Conservation (phyloP, 1,140 invertebrate genomes). For the Sitophilus oryzae region DNA sequence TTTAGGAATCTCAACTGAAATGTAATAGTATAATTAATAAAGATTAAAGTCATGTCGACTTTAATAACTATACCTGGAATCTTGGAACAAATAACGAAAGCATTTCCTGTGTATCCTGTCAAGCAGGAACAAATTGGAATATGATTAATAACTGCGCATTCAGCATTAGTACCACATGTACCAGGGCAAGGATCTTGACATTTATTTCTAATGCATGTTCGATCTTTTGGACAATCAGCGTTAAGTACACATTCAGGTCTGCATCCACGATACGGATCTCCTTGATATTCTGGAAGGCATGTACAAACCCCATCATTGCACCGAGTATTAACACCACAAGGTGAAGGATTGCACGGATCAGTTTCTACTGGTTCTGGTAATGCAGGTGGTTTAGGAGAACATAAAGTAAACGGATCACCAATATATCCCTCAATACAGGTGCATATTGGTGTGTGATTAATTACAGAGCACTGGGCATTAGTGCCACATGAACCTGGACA, state of each 20-base stretch:
- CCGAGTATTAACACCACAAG: constrained; percentile 46
- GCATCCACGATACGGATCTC: constrained; percentile 51
- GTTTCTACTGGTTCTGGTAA: constrained; percentile 25
- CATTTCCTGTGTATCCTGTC: constrained; percentile 55
- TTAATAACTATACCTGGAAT: constrained; percentile 47
- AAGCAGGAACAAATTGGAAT: constrained; percentile 64
- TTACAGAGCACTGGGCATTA: constrained; percentile 54
- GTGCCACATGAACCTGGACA: constrained; percentile 64
- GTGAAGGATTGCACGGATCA: constrained; percentile 47
- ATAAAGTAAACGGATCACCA: constrained; percentile 64
- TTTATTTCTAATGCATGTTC: constrained; percentile 56
- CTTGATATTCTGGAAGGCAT: constrained; percentile 48
- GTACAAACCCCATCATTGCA: constrained; percentile 47
- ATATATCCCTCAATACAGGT: constrained; percentile 59
- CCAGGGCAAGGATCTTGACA: constrained; percentile 62
- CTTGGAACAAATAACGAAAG: constrained; percentile 56
- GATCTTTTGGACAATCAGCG: constrained; percentile 59
- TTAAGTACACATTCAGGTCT: constrained; percentile 63
- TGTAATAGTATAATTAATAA: constrained; percentile 35
- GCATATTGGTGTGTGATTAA: constrained; percentile 59
- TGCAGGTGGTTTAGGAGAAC: constrained; percentile 45
- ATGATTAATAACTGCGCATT: constrained; percentile 60
- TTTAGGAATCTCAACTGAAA: constrained; percentile 7
- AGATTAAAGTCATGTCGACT: constrained; percentile 34
- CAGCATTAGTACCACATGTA: constrained; percentile 60